phyloP scores from a whole-genome alignment of 2,888 invertebrate species.

The Chironomus tentans region DNA sequence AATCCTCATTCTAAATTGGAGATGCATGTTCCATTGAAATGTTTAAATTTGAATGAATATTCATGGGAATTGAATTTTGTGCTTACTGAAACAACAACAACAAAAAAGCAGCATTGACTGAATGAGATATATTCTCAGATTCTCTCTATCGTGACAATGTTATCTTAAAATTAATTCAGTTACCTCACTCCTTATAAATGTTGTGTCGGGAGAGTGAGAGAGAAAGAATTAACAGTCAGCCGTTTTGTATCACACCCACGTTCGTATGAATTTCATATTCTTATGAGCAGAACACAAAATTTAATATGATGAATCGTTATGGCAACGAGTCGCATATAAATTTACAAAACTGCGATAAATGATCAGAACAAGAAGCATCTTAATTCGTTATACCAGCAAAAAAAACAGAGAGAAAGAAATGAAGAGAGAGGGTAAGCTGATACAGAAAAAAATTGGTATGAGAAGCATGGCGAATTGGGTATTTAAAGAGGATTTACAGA shows the following conservation, averaged over 20 bases:
- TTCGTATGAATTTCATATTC: too few species aligned
- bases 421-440: too few species aligned
- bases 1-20: not conserved
- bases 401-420: too few species aligned
- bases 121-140: not conserved
- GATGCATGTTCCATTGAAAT: not conserved
- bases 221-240: too few species aligned
- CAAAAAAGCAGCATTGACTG: too few species aligned
- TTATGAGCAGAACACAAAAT: not conserved
- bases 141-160: not conserved
- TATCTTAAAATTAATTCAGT: not conserved
- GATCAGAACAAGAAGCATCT: not conserved
- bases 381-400: too few species aligned
- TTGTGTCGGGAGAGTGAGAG: too few species aligned
- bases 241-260: too few species aligned
- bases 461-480: too few species aligned
- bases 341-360: constrained; percentile 10
- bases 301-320: constrained; percentile 5
- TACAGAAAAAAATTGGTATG: too few species aligned
- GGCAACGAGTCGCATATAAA: not conserved
- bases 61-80: constrained; percentile 10
- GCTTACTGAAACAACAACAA: not conserved
- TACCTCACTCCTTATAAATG: not conserved
- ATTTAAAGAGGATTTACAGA: too few species aligned
- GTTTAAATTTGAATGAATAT: constrained; percentile 10